Conservation (phyloP, 2,888 invertebrate species). For the Metallyticus violacea region DNA sequence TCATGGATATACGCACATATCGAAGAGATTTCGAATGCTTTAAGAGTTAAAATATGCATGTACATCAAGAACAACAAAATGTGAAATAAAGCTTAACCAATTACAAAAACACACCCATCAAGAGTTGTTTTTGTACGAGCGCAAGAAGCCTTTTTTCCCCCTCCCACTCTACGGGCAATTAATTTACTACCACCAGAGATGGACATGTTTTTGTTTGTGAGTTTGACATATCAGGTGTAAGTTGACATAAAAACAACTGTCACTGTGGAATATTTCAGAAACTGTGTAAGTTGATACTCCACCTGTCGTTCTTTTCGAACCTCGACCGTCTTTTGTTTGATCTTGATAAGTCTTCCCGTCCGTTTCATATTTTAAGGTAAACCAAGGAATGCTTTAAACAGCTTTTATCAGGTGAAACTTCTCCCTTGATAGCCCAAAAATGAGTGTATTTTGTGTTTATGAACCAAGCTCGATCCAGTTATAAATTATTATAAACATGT, state of each 20-base stretch:
- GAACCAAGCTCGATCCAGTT: no score
- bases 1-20: no score
- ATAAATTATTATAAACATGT: no score
- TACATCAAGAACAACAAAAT: no score
- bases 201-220: background rate
- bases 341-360: background rate
- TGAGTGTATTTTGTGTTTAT: no score
- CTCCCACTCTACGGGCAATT: background rate
- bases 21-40: no score
- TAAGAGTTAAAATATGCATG: no score
- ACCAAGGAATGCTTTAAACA: background rate
- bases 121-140: background rate
- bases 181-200: background rate
- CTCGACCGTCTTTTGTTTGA: background rate
- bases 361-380: no score
- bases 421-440: no score
- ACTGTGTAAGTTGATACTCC: background rate
- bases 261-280: background rate
- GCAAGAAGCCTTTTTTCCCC: background rate
- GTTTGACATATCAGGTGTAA: background rate
- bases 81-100: background rate
- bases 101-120: background rate
- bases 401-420: no score
- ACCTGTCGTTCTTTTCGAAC: background rate
- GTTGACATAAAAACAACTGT: background rate